Base-by-base conservation (phyloP, 2,888 invertebrate species). In the Cryptocephalus moraei region DNA sequence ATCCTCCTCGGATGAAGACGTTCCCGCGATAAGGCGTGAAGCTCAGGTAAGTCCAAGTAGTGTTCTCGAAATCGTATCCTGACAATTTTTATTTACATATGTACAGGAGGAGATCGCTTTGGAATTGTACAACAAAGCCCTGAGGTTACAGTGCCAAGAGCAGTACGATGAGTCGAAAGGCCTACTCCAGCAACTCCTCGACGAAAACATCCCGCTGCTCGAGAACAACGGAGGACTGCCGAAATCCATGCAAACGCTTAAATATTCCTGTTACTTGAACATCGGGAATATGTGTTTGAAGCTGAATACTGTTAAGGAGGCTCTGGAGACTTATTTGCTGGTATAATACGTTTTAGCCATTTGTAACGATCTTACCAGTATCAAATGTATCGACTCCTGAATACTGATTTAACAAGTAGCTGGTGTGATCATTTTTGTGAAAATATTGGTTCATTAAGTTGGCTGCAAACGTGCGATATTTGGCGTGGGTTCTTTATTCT, bases 241-340 rank as follows among this genome's bases (percentile, higher is more conserved):
- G 43, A 70, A 78, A 61, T 74, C 79, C 10, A 75, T 87, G 71
- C 75, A 82, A 41, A 82, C 81, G 45, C 75, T 92, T 47, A 87
- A 90, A 62, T 92, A 91, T 69, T 84, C 90, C 31, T 86, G 90
- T 59, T 82, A 79, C 58, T 82, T 87, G 62, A 92, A 92, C 68
- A 76, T 92, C 33, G 91, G 84, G 0, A 75, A 79, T 31, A 82
- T 91, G 64, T 73, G 81, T 45, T 74, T 78, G 43, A 73, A 78
- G 41, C 72, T 75, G 40, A 76, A 75, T 1, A 77, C 83, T 46
- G 64, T 75, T 8, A 76, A 81, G 33, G 73, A 75, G 8, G 84
- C 86, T 2, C 75, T 89, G 48, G 80, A 83, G 44, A 79, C 81
- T 55, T 90, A 84, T 59, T 66, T 81, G 43, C 71, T 75, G 63